A percentile compares a stretch with the other conserved stretches of the same genome.
Conservation (phyloP, 1,140 invertebrate species). For the Diabrotica undecimpunctata region DNA sequence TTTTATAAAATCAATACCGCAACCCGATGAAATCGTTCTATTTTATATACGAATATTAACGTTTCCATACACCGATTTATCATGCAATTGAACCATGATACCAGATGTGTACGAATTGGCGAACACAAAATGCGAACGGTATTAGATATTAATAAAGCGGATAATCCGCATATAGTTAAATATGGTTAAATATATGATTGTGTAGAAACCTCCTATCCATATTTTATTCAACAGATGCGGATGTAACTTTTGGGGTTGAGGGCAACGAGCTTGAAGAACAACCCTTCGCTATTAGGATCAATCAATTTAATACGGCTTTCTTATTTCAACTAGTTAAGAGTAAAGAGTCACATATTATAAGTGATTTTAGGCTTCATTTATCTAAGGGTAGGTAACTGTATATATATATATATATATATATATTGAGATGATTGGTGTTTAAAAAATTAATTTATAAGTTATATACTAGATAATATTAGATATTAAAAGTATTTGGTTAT, state of each 20-base stretch:
- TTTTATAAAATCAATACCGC: neutral
- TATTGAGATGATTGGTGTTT: too few relatives aligned
- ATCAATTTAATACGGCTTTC: neutral
- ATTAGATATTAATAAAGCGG: constrained; percentile 5
- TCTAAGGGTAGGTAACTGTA: too few relatives aligned
- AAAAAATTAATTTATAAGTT: too few relatives aligned
- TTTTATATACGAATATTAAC: neutral
- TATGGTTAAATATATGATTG: constrained; percentile 16
- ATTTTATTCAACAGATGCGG: constrained; percentile 9
- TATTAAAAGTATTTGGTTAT: too few relatives aligned
- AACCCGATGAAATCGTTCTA: neutral
- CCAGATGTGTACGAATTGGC: neutral
- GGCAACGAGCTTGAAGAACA: constrained; percentile 3
- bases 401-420: too few relatives aligned
- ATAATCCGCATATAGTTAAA: constrained; percentile 11
- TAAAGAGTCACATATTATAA: too few relatives aligned
- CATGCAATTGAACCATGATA: constrained; percentile 2
- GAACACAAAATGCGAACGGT: neutral
- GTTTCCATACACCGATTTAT: neutral
- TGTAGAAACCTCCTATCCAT: neutral
- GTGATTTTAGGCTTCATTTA: too few relatives aligned
- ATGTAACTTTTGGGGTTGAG: constrained; percentile 4
- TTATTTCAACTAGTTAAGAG: neutral
- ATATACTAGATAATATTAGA: too few relatives aligned
- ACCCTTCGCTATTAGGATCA: constrained; percentile 10